Base-by-base conservation (phyloP, 2,888 invertebrate genomes). In the Epinotia ramella region DNA sequence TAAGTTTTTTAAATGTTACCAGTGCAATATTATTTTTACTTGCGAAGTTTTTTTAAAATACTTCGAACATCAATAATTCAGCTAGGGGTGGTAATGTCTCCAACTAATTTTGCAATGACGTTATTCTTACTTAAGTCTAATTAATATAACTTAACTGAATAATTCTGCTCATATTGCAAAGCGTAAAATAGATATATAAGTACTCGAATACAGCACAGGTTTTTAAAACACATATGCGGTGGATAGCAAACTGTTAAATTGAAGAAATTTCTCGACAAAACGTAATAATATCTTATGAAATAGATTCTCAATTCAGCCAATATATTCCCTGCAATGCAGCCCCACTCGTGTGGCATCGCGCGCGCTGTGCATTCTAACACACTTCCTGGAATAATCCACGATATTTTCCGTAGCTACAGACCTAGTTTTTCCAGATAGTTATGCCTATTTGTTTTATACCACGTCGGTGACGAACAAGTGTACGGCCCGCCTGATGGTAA, bases 251-350 rank as follows among this genome's bases (percentile, higher is more conserved):
- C 56, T 56, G 40, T 24, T 68, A 68, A 68, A 57, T 59, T 68
- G 44, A 44, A 9, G 13, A 68, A 24, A 13, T 20, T 20, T 46
- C 53, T 16, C 18, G 57, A 57, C 44, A 57, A 68, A 68, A 57
- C 56, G 46, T 59, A 70, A 64, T 59, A 59, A 49, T 74, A 49
- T 74, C 33, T 13, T 40, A 65, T 59, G 64, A 70, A 74, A 74
- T 74, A 70, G 59, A 70, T 75, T 49, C 59, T 70, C 70, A n/a
- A 56, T 56, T 70, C 60, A n/a, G 40, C 24, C 53, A 65, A 71
- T 70, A 71, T 66, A 75, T 46, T 56, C 28, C 28, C 65, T 40
- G 69, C 70, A 60, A 53, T 75, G 70, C 60, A 53, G 46, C 40
- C 13, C 44, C 56, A 24, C 40, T 64, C 16, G 24, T 40, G 28